Base-by-base conservation (phyloP, 2,797 vertebrate genomes). In the Malacoraja senta region DNA sequence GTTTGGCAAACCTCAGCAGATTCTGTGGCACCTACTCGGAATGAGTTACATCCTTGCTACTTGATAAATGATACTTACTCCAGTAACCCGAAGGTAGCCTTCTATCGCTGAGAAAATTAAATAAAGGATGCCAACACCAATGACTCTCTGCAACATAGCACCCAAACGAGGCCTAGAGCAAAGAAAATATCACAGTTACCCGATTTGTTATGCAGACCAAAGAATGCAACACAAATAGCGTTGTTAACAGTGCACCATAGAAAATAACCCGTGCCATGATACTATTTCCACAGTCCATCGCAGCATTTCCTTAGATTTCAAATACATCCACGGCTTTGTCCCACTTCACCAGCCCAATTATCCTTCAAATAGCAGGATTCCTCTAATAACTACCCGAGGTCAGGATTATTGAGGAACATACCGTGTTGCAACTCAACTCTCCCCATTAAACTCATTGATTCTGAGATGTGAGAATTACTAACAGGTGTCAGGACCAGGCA, bases 91-190 rank as follows among this genome's bases (percentile, higher is more conserved):
- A 93, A 99, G 97, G 93, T 99, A 98, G 63, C 98, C 98, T 95
- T 99, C 98, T 96, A 99, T 98, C 71, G 98, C 98, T 93, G 98
- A 98, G 95, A 99, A 99, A 91, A 99, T 95, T 29, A 99, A 97
- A 95, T 99, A 99, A 92, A 99, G 97, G 19, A 97, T 96, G 79
- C 98, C 98, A 81, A 98, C 98, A 93, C 98, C 98, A 76, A 96
- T 97, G 93, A 98, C 97, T 92, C 98, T 97, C 94, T 98, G 98
- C 93, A 99, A 97, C 2, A 98, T 98, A 93, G 98, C 98, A 29
- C 98, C 98, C 94, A 99, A 96, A 68, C 98, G 96, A 94, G 98
- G 98, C 94, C 98, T 99, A 93, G 26, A 94, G 29, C n/a, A 77
- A 53, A 94, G 94, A 93, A 96, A 58, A 95, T 26, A 94, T 93